Base-by-base conservation (phyloP, 2,113 vertebrate species). In the Lagopus leucura region DNA sequence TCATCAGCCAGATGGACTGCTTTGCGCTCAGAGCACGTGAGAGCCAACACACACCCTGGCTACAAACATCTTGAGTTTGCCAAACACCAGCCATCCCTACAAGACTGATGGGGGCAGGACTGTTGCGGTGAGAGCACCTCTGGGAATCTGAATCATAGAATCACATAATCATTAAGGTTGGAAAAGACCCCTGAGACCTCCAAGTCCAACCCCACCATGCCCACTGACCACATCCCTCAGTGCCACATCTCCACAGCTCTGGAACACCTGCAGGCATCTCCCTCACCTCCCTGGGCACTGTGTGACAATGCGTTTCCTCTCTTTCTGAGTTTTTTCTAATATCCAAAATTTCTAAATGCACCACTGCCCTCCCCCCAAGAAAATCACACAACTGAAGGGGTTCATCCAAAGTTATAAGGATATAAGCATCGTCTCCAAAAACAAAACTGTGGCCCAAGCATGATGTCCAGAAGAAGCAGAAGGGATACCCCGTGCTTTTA, bases 391-490 rank as follows among this genome's bases (percentile, higher is more conserved):
- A 43, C 3, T 25, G 74, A 38, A 77, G 15, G 8, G 25, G 12
- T 45, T 77, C 72, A 12, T 48, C n/a, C 22, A 21, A 27, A 10
- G 2, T 34, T 69, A 42, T 48, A 17, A 1, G 10, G 38, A 28
- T 22, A 48, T 4, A 54, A 55, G 13, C 15, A 55, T 30, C 45
- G n/a, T 17, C 22, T 71, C 52, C 15, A 12, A 48, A 45, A 38
- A 20, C 40, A 24, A 54, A 71, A 15, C 34, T 1, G 1, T 11
- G 13, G 13, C 64, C 73, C 12, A 27, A 52, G 52, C 1, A 4
- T 43, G 27, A 22, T 0, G 1, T 1, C 6, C 10, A 3, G 60
- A 54, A 54, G 32, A 79, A 18, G 10, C 18, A 57, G 70, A 42
- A 74, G 34, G 42, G 64, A 32, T 19, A 28, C 61, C 38, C 17